Base-by-base conservation (phyloP, 1,140 invertebrate genomes). In the Apis cerana region DNA sequence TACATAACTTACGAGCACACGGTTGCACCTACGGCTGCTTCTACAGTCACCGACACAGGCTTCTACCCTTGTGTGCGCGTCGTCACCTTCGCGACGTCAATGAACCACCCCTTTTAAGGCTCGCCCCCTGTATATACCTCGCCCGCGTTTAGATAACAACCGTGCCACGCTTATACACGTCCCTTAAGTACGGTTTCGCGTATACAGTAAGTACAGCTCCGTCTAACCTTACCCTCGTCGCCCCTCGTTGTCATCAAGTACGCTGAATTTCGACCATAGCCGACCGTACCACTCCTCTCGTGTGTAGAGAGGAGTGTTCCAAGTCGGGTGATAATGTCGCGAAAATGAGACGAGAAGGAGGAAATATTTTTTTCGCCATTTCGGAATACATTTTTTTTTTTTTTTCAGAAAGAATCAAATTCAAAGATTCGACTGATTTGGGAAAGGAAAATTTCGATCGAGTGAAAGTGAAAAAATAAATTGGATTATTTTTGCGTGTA, bases 1-100 rank as follows among this genome's bases (percentile, higher is more conserved):
- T 61, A 64, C 81, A 67, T 72, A 76, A 86, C 75, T 83, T 67
- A 48, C 58, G 64, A 80, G 84, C 75, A 56, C 71, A 52, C 21
- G 48, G 33, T 50, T n/a, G 23, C 19, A 3, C 21, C 23, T 27
- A 15, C 13, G 59, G 50, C 23, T 12, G 9, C 43, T 17, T 58
- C 15, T 33, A 56, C 19, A 13, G 52, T 43, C 62, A 54, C n/a
- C 13, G n/a, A 5, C 3, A 23, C 12, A 33, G 33, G 5, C 9
- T 8, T 48, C 15, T 72, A 13, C 13, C n/a, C 1, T 54, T 7
- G 58, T n/a, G 43, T 9, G 43, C n/a, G 12, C 19, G 19, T 17
- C 48, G 56, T 76, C 61, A 76, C 71, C 48, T 77, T 77, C 80
- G 27, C 58, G 17, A 56, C 64, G 67, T 48, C 65, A 59, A 82